Conservation (phyloP, 2,888 invertebrate species). For the Dimorphilus gyrociliatus region DNA sequence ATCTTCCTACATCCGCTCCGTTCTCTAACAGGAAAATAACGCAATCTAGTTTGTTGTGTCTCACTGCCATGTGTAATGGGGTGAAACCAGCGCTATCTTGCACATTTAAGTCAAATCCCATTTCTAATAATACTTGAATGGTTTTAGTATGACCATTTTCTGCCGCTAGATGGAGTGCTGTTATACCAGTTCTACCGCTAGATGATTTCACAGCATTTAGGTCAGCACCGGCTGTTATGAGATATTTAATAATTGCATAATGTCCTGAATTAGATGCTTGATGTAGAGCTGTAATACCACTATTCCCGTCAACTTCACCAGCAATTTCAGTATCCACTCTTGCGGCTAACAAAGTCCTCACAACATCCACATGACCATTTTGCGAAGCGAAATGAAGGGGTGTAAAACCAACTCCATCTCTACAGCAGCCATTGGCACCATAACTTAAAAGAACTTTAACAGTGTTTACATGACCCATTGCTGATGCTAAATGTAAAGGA, state of each 20-base stretch:
- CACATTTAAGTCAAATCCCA: conserved; percentile 16
- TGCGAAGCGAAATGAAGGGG: conserved; percentile 11
- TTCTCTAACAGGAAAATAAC: conserved; percentile 13
- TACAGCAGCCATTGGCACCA: conserved; percentile 7
- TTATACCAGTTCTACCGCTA: conserved; percentile 8
- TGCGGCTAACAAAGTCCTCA: conserved; percentile 8
- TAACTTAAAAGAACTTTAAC: conserved; percentile 7
- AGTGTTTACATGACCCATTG: conserved; percentile 8
- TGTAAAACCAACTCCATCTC: conserved; percentile 9
- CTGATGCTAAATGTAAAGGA: conserved; percentile 10
- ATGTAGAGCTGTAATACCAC: conserved; percentile 9
- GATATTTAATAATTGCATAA: conserved; percentile 8
- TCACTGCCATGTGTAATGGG: conserved; percentile 13
- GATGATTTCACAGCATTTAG: conserved; percentile 8
- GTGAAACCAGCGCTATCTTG: conserved; percentile 14
- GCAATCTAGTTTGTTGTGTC: conserved; percentile 9
- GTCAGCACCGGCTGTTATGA: conserved; percentile 9
- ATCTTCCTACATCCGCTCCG: conserved; percentile 13
- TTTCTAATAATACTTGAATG: conserved; percentile 12
- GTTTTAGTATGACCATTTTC: conserved; percentile 12
- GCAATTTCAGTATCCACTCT: conserved; percentile 5
- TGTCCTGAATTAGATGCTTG: conserved; percentile 11
- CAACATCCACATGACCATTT: conserved; percentile 10
- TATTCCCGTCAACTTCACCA: conserved; percentile 8
- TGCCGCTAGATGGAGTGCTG: conserved; percentile 13